phyloP scores from a whole-genome alignment of 2,113 vertebrate genomes.

The Oryzias javanicus region DNA sequence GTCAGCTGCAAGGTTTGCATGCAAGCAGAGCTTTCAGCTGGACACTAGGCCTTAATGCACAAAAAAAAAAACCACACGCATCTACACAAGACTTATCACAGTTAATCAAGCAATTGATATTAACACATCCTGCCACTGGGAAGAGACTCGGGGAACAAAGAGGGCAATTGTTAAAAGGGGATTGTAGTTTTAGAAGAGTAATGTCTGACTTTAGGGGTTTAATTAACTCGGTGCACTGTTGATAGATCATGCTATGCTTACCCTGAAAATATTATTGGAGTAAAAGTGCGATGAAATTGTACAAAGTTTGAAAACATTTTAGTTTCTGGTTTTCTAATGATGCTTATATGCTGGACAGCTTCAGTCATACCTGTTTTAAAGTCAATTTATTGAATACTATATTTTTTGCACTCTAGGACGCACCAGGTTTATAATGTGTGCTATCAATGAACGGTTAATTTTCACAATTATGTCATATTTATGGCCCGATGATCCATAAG shows the following conservation, averaged over 20 bases:
- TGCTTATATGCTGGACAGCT: no score
- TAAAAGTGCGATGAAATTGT: neutral
- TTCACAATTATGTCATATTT: no score
- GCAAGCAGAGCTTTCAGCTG: conserved; percentile 66
- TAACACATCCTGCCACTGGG: conserved; percentile 74
- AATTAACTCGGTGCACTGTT: conserved; percentile 62
- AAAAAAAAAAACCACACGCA: conserved; percentile 12
- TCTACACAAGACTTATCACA: conserved; percentile 59
- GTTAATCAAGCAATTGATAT: conserved; percentile 75
- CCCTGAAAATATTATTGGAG: conserved; percentile 1
- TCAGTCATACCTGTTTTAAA: neutral
- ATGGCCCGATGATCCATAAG: no score
- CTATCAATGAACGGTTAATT: no score
- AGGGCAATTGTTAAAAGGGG: conserved; percentile 62
- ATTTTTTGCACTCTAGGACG: no score
- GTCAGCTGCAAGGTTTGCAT: conserved; percentile 46
- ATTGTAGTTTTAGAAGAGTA: conserved; percentile 60
- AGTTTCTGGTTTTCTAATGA: no score
- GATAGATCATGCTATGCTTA: conserved; percentile 48
- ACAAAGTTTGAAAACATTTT: neutral
- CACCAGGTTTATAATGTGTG: no score
- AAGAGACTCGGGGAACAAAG: conserved; percentile 68
- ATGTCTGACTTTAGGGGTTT: conserved; percentile 61
- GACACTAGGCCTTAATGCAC: conserved; percentile 57
- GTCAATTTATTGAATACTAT: no score